Percentiles rank a stretch among this genome's conserved stretches.
Conservation (phyloP, 2,797 vertebrate genomes). For the Potorous gilbertii region DNA sequence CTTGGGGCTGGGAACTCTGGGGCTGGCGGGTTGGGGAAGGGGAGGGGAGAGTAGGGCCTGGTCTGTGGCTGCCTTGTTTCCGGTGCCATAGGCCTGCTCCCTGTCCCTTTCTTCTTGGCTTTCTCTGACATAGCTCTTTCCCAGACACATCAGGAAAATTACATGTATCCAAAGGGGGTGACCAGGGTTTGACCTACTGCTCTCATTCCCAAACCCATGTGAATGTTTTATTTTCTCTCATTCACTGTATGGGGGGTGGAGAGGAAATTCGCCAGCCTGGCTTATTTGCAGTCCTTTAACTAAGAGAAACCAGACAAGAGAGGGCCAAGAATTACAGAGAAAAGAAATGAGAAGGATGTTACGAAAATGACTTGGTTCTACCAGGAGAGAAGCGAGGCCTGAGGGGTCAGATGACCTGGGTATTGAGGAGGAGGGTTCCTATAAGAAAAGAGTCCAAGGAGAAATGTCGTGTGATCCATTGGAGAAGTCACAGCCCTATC, state of each 20-base stretch:
- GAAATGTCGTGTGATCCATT: neutral
- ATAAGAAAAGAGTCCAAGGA: neutral
- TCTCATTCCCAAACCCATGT: conserved; percentile 15
- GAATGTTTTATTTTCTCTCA: neutral
- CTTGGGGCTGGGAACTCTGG: neutral
- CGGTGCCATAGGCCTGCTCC: conserved; percentile 8
- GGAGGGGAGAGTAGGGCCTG: neutral
- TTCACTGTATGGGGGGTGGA: neutral
- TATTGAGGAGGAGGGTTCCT: neutral
- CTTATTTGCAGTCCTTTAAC: neutral
- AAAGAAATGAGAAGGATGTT: neutral
- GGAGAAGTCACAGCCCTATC: neutral
- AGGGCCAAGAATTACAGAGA: neutral
- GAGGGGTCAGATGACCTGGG: neutral
- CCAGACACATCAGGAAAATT: conserved; percentile 10
- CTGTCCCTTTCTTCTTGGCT: neutral
- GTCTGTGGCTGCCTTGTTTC: neutral
- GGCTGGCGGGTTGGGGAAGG: neutral
- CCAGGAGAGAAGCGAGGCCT: neutral
- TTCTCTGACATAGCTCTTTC: neutral
- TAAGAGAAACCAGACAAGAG: neutral
- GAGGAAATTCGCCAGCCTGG: neutral
- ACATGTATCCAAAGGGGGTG: neutral
- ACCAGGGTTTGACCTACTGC: neutral
- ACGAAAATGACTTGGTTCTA: neutral